Conservation (phyloP, 2,797 vertebrate genomes). For the Crypturellus tataupa region DNA sequence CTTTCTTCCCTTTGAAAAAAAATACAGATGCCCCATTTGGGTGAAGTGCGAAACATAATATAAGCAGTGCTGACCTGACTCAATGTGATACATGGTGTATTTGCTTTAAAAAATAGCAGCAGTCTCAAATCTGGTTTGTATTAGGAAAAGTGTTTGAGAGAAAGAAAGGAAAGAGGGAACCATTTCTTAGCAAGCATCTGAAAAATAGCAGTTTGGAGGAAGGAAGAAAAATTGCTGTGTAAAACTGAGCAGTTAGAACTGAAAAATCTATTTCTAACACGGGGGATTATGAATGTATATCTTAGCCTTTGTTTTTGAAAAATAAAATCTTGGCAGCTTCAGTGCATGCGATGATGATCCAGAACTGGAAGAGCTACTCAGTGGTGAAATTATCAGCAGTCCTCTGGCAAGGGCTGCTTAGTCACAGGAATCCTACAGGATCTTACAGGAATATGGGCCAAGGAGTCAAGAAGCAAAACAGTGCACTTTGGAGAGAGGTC, state of each 20-base stretch:
- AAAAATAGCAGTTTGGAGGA: constrained; percentile 67
- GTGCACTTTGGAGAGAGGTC: constrained; percentile 70
- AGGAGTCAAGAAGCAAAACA: constrained; percentile 73
- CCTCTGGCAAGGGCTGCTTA: constrained; percentile 67
- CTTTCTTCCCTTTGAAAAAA: constrained; percentile 5
- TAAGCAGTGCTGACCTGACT: constrained; percentile 47
- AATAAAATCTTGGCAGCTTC: constrained; percentile 67
- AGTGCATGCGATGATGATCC: constrained; percentile 48
- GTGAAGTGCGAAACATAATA: constrained; percentile 54
- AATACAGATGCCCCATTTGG: neutral
- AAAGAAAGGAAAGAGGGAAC: constrained; percentile 62
- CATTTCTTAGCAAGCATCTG: constrained; percentile 61
- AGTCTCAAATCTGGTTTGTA: constrained; percentile 71
- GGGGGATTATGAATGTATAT: constrained; percentile 55
- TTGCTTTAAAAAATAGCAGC: constrained; percentile 68
- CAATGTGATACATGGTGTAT: constrained; percentile 52
- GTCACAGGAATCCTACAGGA: constrained; percentile 67
- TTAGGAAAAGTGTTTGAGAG: constrained; percentile 67
- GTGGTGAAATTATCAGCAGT: constrained; percentile 76
- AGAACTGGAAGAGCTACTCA: constrained; percentile 73
- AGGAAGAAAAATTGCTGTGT: constrained; percentile 42
- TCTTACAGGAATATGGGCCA: constrained; percentile 64
- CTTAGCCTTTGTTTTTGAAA: constrained; percentile 37
- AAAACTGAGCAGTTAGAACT: constrained; percentile 61
- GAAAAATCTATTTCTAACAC: constrained; percentile 62